Conservation (phyloP, 2,113 vertebrate species). For the Pseudopodoces humilis region DNA sequence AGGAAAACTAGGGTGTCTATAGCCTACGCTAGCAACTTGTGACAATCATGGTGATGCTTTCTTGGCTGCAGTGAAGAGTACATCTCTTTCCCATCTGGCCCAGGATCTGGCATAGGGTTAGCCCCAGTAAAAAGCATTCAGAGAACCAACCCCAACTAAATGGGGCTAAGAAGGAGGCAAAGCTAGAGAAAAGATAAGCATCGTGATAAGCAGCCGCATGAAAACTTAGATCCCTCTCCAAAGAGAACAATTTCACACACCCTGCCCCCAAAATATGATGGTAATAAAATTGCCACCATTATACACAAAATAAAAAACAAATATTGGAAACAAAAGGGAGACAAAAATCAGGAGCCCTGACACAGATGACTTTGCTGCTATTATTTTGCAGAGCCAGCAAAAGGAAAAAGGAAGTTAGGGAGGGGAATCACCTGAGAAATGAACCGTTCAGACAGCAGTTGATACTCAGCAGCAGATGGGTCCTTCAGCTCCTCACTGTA, state of each 20-base stretch:
- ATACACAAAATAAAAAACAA: background rate
- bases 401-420: background rate
- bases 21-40: background rate
- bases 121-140: constrained; percentile 9
- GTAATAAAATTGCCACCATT: background rate
- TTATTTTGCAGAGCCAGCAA: background rate
- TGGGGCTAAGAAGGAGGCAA: constrained; percentile 13
- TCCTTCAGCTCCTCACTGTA: constrained; percentile 81
- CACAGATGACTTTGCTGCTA: background rate
- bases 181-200: background rate
- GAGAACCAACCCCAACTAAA: constrained; percentile 11
- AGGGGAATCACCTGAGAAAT: constrained; percentile 77
- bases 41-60: constrained; percentile 33
- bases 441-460: constrained; percentile 79
- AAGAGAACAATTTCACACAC: background rate
- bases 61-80: constrained; percentile 30
- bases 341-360: background rate
- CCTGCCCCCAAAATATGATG: background rate
- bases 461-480: constrained; percentile 65
- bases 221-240: background rate
- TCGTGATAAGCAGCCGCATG: background rate
- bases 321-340: background rate
- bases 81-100: constrained; percentile 63
- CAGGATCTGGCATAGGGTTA: constrained; percentile 15
- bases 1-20: constrained; percentile 68